These are phyloP conservation scores for Cataglyphis cursor DNA, from an alignment of 2,888 invertebrate species.

Conservation along the genomic window DNA sequence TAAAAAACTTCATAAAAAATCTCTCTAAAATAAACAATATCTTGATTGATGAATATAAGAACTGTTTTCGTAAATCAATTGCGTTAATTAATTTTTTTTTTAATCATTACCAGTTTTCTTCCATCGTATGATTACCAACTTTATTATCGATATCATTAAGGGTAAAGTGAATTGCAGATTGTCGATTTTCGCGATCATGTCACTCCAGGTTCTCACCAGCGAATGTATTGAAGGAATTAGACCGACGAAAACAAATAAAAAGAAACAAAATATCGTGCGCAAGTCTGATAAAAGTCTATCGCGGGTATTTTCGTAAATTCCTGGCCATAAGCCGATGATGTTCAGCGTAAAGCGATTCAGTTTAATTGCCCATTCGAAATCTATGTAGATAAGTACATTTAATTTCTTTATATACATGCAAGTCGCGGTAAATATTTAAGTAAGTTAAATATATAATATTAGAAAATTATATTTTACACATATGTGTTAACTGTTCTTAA, in stretches of 20 bases:
- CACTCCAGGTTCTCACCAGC: conserved; percentile 54
- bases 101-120: conserved; percentile 59
- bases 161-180: conserved; percentile 58
- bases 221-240: conserved; percentile 15
- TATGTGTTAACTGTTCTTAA: too few relatives aligned
- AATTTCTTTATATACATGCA: not conserved
- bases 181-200: conserved; percentile 55
- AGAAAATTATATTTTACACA: too few relatives aligned
- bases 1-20: too few relatives aligned
- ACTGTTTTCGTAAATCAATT: too few relatives aligned
- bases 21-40: too few relatives aligned
- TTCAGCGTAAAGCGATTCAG: conserved; percentile 53
- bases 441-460: not conserved
- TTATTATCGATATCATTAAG: conserved; percentile 25
- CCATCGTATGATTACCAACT: conserved; percentile 57
- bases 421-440: not conserved
- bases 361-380: conserved; percentile 63
- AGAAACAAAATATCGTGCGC: conserved; percentile 25
- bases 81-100: not conserved
- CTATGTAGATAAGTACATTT: conserved; percentile 8
- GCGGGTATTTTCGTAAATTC: conserved; percentile 1
- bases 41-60: too few relatives aligned
- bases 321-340: conserved; percentile 59
- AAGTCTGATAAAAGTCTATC: conserved; percentile 37
- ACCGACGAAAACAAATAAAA: conserved; percentile 7